A percentile compares a stretch with the other conserved stretches of the same genome.
Conservation (phyloP, 2,113 vertebrate species). For the Chauna torquata region DNA sequence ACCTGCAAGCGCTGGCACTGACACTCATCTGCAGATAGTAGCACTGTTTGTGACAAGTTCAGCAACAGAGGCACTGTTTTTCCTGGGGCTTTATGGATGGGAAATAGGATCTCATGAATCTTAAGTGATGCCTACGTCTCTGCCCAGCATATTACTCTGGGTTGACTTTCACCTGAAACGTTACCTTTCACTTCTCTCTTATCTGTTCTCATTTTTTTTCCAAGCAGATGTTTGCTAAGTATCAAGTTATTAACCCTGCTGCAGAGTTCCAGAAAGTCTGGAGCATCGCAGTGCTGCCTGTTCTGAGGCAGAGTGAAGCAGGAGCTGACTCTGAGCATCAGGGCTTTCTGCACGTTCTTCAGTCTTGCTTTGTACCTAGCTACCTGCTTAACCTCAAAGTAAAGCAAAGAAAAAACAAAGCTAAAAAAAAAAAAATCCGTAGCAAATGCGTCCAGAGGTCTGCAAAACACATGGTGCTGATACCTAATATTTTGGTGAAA, state of each 20-base stretch:
- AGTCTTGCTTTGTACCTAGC: background rate
- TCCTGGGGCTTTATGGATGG: background rate
- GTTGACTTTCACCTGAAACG: background rate
- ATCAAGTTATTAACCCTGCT: background rate
- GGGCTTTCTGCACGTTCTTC: background rate
- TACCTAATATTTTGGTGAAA: background rate
- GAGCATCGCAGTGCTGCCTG: background rate
- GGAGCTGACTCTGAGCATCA: background rate
- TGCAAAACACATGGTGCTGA: background rate
- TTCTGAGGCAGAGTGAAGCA: background rate
- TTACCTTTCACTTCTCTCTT: background rate
- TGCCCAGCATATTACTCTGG: background rate
- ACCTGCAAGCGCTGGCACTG: background rate
- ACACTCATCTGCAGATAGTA: background rate
- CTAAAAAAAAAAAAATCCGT: background rate
- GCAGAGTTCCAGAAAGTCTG: background rate
- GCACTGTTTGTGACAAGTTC: background rate
- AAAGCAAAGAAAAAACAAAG: background rate
- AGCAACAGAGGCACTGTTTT: background rate
- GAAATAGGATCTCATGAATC: background rate
- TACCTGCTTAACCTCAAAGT: background rate
- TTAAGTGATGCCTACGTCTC: background rate
- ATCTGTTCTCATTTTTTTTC: background rate
- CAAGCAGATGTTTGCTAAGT: background rate
- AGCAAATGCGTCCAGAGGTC: background rate